Evolutionary conservation across 1,140 invertebrate species (phyloP).

Genomic region (Asobara japonica): DNA sequence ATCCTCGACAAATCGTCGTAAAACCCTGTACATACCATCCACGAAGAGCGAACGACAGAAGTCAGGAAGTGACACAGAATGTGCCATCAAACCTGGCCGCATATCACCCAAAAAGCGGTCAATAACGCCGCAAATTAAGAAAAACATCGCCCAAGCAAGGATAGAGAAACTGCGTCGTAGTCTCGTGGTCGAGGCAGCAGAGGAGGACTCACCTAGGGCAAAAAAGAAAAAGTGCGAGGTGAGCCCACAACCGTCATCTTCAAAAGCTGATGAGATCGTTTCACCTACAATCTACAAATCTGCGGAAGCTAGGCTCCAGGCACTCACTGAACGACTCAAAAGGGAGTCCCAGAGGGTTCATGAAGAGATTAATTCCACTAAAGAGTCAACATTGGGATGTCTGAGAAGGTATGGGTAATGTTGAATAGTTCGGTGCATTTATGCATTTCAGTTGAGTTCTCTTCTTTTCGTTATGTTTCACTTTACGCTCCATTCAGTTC

Average conservation of each 20-base stretch:
- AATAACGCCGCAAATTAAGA: slow-evolving; percentile 25
- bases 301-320: slow-evolving; percentile 33
- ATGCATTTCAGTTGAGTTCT: no score
- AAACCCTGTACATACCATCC: not conserved
- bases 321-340: slow-evolving; percentile 27
- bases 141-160: slow-evolving; percentile 45
- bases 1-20: not conserved
- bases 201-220: not conserved
- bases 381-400: not conserved
- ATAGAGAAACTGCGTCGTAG: slow-evolving; percentile 43
- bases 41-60: not conserved
- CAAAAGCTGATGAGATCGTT: not conserved
- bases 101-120: not conserved
- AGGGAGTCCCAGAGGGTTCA: not conserved
- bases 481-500: no score
- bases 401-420: not conserved
- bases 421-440: no score
- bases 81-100: not conserved
- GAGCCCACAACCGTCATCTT: not conserved
- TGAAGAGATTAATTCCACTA: not conserved
- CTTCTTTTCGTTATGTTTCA: no score
- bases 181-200: slow-evolving; percentile 14
- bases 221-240: not conserved
- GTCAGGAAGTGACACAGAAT: not conserved
- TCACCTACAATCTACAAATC: slow-evolving; percentile 37